A percentile compares a stretch with the other conserved stretches of the same genome.
Conservation (phyloP, 2,113 vertebrate species). For the Pygathrix nemaeus region DNA sequence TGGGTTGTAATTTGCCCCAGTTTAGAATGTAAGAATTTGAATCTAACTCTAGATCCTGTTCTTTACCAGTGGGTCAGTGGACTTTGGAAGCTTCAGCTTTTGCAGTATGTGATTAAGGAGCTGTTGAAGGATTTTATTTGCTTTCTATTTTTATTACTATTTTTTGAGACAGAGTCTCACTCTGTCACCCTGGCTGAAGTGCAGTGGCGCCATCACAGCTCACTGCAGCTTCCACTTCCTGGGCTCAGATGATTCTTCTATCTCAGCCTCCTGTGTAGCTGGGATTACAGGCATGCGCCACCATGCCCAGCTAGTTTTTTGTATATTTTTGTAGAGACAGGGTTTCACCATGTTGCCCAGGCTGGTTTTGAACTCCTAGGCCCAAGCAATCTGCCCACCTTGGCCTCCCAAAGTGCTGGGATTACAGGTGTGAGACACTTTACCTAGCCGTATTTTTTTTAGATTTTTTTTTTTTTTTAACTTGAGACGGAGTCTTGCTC, state of each 20-base stretch:
- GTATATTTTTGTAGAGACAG: no score
- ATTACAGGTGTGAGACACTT: no score
- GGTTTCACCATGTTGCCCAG: no score
- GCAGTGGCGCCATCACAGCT: not conserved
- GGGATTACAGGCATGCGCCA: not conserved
- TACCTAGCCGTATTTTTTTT: no score
- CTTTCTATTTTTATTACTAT: not conserved
- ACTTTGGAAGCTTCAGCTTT: not conserved
- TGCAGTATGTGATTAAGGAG: not conserved
- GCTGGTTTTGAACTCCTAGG: no score
- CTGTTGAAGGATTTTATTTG: slow-evolving; percentile 21
- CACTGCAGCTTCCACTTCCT: not conserved
- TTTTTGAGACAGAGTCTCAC: not conserved
- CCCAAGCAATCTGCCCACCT: no score
- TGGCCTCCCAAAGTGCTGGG: no score
- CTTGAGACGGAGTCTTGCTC: no score
- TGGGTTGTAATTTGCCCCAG: not conserved
- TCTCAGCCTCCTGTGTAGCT: not conserved
- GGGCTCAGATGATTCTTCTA: not conserved
- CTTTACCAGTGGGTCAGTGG: not conserved
- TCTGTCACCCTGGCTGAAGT: not conserved
- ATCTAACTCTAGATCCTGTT: not conserved
- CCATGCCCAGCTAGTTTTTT: not conserved
- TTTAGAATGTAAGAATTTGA: slow-evolving; percentile 17
- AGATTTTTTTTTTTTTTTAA: no score